These are phyloP conservation scores for Procapra przewalskii DNA, from an alignment of 2,113 vertebrate species.

Conservation along the genomic window DNA sequence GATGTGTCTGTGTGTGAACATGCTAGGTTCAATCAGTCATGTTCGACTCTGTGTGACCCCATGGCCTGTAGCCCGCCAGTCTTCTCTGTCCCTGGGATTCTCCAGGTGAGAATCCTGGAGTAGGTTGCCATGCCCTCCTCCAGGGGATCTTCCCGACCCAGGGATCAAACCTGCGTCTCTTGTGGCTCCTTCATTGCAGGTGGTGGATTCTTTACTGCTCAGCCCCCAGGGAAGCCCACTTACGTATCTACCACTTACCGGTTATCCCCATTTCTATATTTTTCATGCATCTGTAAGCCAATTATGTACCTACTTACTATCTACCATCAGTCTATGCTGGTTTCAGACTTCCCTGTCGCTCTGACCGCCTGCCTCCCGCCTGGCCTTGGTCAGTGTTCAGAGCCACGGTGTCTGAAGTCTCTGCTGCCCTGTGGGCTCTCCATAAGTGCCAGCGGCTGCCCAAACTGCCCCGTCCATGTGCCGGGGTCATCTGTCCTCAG, in stretches of 20 bases:
- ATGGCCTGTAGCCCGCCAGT: not conserved
- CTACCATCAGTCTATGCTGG: not conserved
- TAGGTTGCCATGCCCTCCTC: not conserved
- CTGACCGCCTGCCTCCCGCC: not conserved
- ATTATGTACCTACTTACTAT: not conserved
- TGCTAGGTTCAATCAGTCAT: not conserved
- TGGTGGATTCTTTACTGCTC: not conserved
- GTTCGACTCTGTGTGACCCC: not conserved
- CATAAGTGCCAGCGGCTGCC: not conserved
- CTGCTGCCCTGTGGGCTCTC: not conserved
- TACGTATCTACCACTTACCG: not conserved
- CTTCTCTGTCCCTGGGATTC: not conserved
- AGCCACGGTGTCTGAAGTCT: not conserved
- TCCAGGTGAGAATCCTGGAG: not conserved
- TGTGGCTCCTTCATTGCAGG: not conserved
- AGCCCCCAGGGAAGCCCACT: not conserved
- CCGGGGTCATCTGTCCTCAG: not conserved
- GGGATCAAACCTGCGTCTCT: not conserved
- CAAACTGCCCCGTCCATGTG: not conserved
- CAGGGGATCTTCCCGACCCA: not conserved
- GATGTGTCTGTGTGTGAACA: not conserved
- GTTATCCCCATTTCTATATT: not conserved
- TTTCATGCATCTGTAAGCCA: not conserved
- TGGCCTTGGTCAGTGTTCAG: not conserved
- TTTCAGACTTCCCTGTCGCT: not conserved